Evolutionary conservation across 1,140 invertebrate genomes (phyloP).

Genomic region (Drosophila sturtevanti): DNA sequence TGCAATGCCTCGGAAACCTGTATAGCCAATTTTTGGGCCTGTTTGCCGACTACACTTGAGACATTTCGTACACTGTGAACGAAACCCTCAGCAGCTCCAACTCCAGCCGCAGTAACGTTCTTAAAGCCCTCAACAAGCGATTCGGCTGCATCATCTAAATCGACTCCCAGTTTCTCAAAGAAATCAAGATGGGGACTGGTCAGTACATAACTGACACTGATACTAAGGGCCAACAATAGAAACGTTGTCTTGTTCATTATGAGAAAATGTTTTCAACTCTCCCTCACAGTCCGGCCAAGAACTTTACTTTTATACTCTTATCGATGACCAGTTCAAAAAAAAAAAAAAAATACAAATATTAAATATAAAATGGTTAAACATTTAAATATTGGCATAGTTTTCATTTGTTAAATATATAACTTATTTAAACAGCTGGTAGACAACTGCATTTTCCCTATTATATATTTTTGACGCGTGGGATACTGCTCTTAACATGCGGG

Average conservation of each 20-base stretch:
- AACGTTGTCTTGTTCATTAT: conserved; percentile 55
- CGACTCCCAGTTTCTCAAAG: neutral
- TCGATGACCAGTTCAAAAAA: neutral
- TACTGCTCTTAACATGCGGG: neutral
- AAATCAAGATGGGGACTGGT: conserved; percentile 16
- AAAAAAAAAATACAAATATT: neutral
- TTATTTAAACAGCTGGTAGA: conserved; percentile 17
- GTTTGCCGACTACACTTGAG: neutral
- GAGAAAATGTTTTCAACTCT: neutral
- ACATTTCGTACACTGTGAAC: neutral
- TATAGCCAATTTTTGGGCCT: neutral
- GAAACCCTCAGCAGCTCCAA: conserved; percentile 10
- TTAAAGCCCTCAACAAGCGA: conserved; percentile 14
- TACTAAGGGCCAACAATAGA: conserved; percentile 45
- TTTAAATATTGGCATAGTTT: neutral
- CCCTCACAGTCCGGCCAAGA: neutral
- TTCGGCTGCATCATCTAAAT: neutral
- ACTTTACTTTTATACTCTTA: neutral
- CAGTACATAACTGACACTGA: conserved; percentile 38
- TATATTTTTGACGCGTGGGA: conserved; percentile 9
- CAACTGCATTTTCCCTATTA: neutral
- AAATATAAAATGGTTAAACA: neutral
- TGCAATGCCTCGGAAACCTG: conserved; percentile 25
- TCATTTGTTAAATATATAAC: neutral
- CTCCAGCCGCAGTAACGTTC: neutral